Evolutionary conservation across 2,888 invertebrate genomes (phyloP), one percentile per base, ranked within the genome.

Genomic region (Lithosia quadra): DNA sequence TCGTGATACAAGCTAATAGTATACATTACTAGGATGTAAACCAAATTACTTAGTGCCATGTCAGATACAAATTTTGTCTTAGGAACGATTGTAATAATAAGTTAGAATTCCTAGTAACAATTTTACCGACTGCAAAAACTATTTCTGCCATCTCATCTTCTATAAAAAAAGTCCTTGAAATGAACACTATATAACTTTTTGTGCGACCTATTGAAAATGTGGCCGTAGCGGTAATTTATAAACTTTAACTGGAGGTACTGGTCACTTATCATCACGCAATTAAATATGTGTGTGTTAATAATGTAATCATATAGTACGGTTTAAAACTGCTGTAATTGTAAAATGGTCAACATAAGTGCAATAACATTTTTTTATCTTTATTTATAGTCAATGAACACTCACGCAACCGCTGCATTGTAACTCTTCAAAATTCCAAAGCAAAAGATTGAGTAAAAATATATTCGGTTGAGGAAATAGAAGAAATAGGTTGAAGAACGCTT

Each of bases 1-100:
- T 80, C 76, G 77, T 75, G 77, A 74, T 78, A 62, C 72, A 75
- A 72, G 74, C 76, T 83, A 55, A 87, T 87, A 80, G 83, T 72
- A 68, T 72, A 73, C 78, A 80, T 83, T 86, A 83, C 81, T 81
- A 80, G 22, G 69, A 60, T 74, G 79, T 69, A 64, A 71, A 70
- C 67, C 63, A 71, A 62, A 69, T 33, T 28, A 11, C 28, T n/a
- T 62, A 11, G 10, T 4, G 28, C 2, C n/a, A n/a, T 49, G 53
- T 15, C 22, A 34, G 9, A 55, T 49, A 33, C 21, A 49, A 59
- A 53, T 53, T n/a, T 60, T 36, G 28, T 22, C 18, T 11, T 22
- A 21, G 18, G 2, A 15, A 9, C 22, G 11, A 13, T 36, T 28
- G n/a, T 28, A 58, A 33, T 33, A 34, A 33, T 21, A 10, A 56